These are phyloP conservation scores for Andrena hattorfiana DNA, from an alignment of 2,888 invertebrate genomes.

Conservation along the genomic window DNA sequence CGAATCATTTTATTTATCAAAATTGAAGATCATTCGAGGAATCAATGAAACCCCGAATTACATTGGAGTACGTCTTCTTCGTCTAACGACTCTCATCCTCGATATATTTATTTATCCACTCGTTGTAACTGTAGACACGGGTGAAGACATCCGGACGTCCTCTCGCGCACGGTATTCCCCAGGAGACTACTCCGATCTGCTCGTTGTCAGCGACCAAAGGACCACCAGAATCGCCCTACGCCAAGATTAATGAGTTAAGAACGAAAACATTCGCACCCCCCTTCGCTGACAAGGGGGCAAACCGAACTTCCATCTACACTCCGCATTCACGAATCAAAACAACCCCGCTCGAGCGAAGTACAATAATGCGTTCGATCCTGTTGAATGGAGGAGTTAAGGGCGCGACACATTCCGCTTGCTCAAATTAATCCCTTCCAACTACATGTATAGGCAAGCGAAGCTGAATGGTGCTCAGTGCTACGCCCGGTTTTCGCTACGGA, in stretches of 20 bases:
- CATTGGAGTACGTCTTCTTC: neutral
- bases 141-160: constrained; percentile 85
- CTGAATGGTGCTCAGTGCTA: constrained; percentile 40
- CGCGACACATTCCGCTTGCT: constrained; percentile 1
- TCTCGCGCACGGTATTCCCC: constrained; percentile 85
- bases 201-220: constrained; percentile 80
- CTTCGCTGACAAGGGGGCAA: too few species aligned
- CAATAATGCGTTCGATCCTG: neutral
- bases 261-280: neutral
- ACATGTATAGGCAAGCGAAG: constrained; percentile 17
- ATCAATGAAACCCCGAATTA: neutral
- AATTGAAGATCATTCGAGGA: neutral
- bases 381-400: neutral
- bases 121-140: constrained; percentile 81
- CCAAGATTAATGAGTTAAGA: neutral
- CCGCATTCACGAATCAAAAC: neutral
- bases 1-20: neutral
- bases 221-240: constrained; percentile 83
- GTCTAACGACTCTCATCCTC: constrained; percentile 53
- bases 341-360: neutral
- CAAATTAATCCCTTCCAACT: constrained; percentile 35
- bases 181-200: constrained; percentile 85
- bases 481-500: constrained; percentile 42
- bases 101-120: constrained; percentile 82
- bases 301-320: neutral